Percentiles rank a stretch among this genome's conserved stretches.
Conservation (phyloP, 2,888 invertebrate genomes). For the Nasonia oneida region DNA sequence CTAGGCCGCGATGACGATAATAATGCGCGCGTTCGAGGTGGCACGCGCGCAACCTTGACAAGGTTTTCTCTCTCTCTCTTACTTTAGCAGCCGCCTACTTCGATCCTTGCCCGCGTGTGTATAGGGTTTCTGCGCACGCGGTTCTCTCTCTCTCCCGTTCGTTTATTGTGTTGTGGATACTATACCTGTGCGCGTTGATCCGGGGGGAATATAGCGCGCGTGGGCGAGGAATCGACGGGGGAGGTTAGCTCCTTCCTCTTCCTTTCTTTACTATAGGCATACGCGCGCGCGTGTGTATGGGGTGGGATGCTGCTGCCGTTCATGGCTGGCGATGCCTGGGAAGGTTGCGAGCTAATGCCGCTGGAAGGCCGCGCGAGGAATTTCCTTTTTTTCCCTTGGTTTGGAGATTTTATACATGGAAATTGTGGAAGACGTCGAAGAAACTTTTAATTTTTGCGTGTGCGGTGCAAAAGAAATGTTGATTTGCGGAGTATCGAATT, state of each 20-base stretch:
- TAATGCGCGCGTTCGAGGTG: neutral
- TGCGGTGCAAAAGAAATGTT: too few species aligned
- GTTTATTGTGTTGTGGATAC: neutral
- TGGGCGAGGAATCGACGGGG: neutral
- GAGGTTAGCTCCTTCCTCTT: neutral
- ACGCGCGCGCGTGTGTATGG: neutral
- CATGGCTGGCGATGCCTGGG: neutral
- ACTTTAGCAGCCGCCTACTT: neutral
- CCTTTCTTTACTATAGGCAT: neutral
- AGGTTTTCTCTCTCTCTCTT: slow-evolving; percentile 4
- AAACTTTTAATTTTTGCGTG: neutral
- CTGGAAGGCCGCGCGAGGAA: neutral
- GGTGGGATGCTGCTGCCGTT: neutral
- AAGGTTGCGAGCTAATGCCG: neutral
- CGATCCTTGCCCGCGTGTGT: slow-evolving; percentile 6
- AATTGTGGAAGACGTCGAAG: neutral
- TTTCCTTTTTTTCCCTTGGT: neutral
- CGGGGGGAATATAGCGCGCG: neutral
- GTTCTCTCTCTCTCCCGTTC: neutral
- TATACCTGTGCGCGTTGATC: neutral
- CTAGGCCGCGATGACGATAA: neutral
- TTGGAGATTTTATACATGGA: neutral
- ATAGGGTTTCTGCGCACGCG: neutral
- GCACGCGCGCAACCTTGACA: slow-evolving; percentile 41
- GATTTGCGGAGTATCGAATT: too few species aligned